Conservation (phyloP, 2,113 vertebrate genomes). For the Microtus pennsylvanicus region DNA sequence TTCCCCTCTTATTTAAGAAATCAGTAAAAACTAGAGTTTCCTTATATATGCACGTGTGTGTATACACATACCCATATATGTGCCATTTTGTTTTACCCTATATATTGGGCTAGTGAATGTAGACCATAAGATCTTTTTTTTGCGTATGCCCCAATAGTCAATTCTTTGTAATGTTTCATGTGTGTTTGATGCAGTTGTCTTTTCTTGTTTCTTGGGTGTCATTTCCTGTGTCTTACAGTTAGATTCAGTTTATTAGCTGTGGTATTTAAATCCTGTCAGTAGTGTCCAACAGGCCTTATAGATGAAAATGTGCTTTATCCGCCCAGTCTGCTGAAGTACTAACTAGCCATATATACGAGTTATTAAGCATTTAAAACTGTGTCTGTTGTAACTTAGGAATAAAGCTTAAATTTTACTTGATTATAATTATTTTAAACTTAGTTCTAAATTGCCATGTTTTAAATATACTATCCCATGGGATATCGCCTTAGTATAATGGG, state of each 20-base stretch:
- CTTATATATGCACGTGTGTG: neutral
- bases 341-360: neutral
- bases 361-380: neutral
- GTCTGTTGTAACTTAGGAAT: neutral
- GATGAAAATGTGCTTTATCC: neutral
- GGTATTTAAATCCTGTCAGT: neutral
- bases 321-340: neutral
- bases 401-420: neutral
- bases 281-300: neutral
- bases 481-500: neutral
- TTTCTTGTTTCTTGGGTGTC: neutral
- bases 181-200: neutral
- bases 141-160: too few relatives aligned
- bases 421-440: neutral
- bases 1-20: neutral
- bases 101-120: neutral
- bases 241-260: neutral
- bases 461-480: neutral
- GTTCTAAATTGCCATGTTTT: neutral
- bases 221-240: neutral
- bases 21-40: neutral
- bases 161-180: neutral
- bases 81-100: neutral
- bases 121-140: neutral
- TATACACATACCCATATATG: neutral